A percentile compares a stretch with the other conserved stretches of the same genome.
Conservation (phyloP, 1,140 invertebrate genomes). For the Dreissena polymorpha region DNA sequence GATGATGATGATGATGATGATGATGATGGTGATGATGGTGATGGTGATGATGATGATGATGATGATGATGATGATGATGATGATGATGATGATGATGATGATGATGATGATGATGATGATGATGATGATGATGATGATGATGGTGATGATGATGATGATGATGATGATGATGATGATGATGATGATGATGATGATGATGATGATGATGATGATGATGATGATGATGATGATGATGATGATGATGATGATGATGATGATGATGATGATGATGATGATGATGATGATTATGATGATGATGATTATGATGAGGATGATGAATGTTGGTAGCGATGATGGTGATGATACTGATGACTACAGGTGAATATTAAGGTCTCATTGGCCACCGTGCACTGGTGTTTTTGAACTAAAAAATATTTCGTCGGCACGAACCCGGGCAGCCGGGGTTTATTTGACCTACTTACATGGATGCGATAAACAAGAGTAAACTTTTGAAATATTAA, state of each 20-base stretch:
- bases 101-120: constrained; percentile 41
- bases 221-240: no score
- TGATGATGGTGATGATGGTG: constrained; percentile 47
- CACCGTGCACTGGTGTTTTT: no score
- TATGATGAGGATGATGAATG: no score
- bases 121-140: constrained; percentile 32
- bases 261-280: constrained; percentile 27
- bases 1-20: constrained; percentile 43
- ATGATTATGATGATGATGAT: no score
- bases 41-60: constrained; percentile 52
- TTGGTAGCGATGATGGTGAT: no score
- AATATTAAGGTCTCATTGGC: no score
- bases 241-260: constrained; percentile 32
- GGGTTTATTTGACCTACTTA: no score
- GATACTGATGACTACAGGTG: no score
- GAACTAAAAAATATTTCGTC: no score
- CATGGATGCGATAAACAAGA: no score
- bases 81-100: constrained; percentile 52
- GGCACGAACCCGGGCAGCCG: no score
- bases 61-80: constrained; percentile 53
- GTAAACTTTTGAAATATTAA: no score
- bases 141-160: constrained; percentile 29
- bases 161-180: constrained; percentile 27
- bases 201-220: constrained; percentile 29
- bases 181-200: constrained; percentile 29